Conservation (phyloP, 2,888 invertebrate species). For the Argynnis bischoffii region DNA sequence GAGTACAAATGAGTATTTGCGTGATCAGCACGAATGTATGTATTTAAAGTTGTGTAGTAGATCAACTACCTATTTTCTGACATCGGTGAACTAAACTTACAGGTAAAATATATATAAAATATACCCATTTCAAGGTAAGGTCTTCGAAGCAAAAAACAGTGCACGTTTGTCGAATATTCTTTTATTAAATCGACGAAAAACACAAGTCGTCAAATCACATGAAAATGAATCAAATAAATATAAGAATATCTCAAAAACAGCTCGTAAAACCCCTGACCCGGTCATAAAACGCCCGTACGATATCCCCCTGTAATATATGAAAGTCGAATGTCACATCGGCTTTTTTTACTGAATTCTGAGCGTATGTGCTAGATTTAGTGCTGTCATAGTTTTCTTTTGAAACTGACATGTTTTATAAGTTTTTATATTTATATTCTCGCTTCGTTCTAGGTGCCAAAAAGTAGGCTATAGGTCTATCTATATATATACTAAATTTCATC, state of each 20-base stretch:
- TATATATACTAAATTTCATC: neutral
- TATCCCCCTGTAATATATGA: conserved; percentile 32
- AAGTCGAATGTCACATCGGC: conserved; percentile 12
- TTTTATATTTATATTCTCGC: too few species aligned
- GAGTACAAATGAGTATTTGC: too few species aligned
- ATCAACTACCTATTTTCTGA: too few species aligned
- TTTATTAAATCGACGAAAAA: conserved; percentile 11
- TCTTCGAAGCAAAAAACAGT: neutral
- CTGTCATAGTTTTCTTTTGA: neutral
- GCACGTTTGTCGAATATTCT: neutral
- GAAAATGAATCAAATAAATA: conserved; percentile 32
- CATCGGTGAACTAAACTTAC: too few species aligned
- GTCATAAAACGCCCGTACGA: conserved; percentile 33
- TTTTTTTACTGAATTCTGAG: conserved; percentile 10
- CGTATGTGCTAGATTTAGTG: conserved; percentile 5
- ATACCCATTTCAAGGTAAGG: too few species aligned
- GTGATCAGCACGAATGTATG: too few species aligned
- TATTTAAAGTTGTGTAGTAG: too few species aligned
- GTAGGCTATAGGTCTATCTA: neutral
- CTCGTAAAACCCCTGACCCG: conserved; percentile 28
- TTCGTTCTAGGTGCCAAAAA: too few species aligned
- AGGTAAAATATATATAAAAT: too few species aligned
- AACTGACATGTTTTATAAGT: too few species aligned
- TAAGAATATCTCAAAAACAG: conserved; percentile 32
- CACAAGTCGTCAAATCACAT: conserved; percentile 27